These are phyloP conservation scores for Autographa pulchrina DNA, from an alignment of 2,888 invertebrate species.

Conservation along the genomic window DNA sequence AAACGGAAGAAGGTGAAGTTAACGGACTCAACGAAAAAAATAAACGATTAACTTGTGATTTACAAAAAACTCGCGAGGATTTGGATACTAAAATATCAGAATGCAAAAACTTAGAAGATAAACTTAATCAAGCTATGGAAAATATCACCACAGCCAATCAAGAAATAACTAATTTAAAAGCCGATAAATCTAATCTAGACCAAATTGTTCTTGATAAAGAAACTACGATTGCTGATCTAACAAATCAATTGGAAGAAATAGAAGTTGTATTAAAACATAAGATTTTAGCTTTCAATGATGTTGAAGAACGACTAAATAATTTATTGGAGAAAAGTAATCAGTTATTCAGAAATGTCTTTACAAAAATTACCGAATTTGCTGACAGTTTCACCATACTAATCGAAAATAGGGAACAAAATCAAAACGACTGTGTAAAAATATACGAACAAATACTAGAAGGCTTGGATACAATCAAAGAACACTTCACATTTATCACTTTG, in stretches of 20 bases:
- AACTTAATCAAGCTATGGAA: conserved; percentile 32
- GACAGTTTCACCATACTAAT: conserved; percentile 60
- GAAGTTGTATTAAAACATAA: conserved; percentile 59
- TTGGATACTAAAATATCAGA: conserved; percentile 34
- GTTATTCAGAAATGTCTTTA: conserved; percentile 63
- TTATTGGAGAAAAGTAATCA: conserved; percentile 54
- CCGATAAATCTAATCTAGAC: conserved; percentile 55
- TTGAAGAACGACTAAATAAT: conserved; percentile 48
- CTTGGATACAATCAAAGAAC: conserved; percentile 68
- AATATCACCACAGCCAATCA: conserved; percentile 24
- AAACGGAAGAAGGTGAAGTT: conserved; percentile 43
- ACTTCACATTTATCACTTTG: conserved; percentile 56
- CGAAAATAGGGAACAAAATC: conserved; percentile 40
- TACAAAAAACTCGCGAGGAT: conserved; percentile 44
- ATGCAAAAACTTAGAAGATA: conserved; percentile 27
- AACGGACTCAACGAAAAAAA: conserved; percentile 29
- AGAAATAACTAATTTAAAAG: conserved; percentile 49
- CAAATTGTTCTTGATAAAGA: conserved; percentile 55
- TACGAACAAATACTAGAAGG: conserved; percentile 65
- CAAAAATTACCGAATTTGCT: conserved; percentile 60
- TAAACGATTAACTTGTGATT: conserved; percentile 35
- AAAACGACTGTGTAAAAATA: conserved; percentile 44
- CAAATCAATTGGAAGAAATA: conserved; percentile 36
- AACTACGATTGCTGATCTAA: background rate
- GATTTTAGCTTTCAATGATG: conserved; percentile 45